Conservation (phyloP, 2,113 vertebrate genomes). For the Telmatochromis brachygnathus region DNA sequence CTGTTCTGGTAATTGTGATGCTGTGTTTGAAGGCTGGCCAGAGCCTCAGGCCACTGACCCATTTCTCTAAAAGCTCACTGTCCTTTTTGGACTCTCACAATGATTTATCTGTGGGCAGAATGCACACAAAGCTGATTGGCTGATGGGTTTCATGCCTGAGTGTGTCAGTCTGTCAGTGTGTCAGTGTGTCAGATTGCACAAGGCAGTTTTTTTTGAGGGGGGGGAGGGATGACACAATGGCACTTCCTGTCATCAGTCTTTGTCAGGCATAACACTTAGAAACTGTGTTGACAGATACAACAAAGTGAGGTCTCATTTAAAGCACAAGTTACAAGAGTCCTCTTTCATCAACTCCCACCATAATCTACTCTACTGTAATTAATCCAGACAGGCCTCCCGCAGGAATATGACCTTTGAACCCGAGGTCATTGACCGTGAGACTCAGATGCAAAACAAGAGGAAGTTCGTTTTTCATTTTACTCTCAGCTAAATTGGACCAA, state of each 20-base stretch:
- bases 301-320: neutral
- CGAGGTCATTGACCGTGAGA: slow-evolving; percentile 26
- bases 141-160: neutral
- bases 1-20: neutral
- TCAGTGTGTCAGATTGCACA: slow-evolving; percentile 41
- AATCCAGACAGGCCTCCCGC: neutral
- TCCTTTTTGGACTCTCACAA: neutral
- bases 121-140: neutral
- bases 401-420: slow-evolving; percentile 7
- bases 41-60: slow-evolving; percentile 33
- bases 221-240: neutral
- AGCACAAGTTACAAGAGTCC: neutral
- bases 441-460: slow-evolving; percentile 40
- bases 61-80: slow-evolving; percentile 20
- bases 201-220: neutral
- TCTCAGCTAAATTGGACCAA: slow-evolving; percentile 3
- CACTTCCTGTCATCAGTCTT: slow-evolving; percentile 30
- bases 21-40: neutral
- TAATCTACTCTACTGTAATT: neutral
- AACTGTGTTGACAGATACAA: neutral
- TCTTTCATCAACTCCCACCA: neutral
- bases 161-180: slow-evolving; percentile 35
- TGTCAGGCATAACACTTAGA: neutral
- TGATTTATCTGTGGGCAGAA: slow-evolving; percentile 26
- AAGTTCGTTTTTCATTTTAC: neutral